Conservation (phyloP, 2,888 invertebrate species). For the Cataglyphis cursor region DNA sequence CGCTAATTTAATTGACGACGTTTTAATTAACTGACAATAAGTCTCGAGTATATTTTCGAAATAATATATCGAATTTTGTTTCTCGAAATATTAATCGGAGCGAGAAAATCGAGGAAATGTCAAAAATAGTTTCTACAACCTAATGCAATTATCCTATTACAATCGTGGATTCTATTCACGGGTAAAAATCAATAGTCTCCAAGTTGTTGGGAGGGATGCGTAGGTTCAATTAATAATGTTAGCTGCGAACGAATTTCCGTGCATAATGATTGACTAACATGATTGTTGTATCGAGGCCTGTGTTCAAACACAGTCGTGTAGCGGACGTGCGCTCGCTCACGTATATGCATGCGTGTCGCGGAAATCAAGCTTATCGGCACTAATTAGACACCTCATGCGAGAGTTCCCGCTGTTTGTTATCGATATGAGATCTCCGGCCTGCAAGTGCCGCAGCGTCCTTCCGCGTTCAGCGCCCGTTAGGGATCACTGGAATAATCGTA, state of each 20-base stretch:
- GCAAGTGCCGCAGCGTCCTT: constrained; percentile 64
- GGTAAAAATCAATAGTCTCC: constrained; percentile 29
- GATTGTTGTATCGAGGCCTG: constrained; percentile 33
- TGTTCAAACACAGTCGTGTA: constrained; percentile 41
- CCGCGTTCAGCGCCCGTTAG: constrained; percentile 39
- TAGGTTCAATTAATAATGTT: constrained; percentile 34
- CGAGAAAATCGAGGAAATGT: neutral
- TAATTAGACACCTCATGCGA: constrained; percentile 70
- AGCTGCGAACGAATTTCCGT: constrained; percentile 44
- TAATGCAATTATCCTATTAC: neutral
- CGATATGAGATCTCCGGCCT: constrained; percentile 57
- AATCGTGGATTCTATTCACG: neutral
- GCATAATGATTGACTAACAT: constrained; percentile 54
- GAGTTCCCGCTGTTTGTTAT: constrained; percentile 54
- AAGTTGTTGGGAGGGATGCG: neutral
- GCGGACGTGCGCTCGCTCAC: neutral
- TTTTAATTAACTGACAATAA: neutral
- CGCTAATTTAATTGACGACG: neutral
- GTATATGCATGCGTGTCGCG: constrained; percentile 41
- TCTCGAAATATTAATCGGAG: neutral
- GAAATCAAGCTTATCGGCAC: constrained; percentile 69
- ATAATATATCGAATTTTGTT: neutral
- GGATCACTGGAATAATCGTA: constrained; percentile 48
- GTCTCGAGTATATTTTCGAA: neutral
- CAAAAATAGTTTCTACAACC: too few relatives aligned